A percentile compares a stretch with the other conserved stretches of the same genome.
Evolutionary conservation across 2,797 vertebrate genomes (phyloP).

Genomic region (Mareca strepera): DNA sequence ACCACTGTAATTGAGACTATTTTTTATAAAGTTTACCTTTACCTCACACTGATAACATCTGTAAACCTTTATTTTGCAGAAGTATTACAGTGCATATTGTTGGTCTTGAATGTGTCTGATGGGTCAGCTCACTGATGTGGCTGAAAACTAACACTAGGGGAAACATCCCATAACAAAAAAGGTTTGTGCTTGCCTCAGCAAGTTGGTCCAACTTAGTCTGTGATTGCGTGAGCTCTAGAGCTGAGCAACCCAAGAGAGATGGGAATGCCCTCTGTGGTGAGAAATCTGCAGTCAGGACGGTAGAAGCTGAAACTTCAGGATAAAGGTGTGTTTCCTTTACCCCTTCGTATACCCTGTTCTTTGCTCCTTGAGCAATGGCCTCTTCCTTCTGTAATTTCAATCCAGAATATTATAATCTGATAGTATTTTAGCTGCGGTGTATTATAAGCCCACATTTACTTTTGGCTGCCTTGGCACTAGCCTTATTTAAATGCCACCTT

Average conservation of each 20-base stretch:
- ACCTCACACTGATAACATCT: not conserved
- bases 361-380: not conserved
- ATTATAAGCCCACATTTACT: not conserved
- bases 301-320: not conserved
- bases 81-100: accelerated
- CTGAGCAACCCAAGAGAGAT: not conserved
- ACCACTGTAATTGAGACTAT: not conserved
- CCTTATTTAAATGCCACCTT: not conserved
- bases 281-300: not conserved
- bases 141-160: not conserved
- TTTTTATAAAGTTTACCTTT: slow-evolving; percentile 14
- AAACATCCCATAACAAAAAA: not conserved
- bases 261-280: not conserved
- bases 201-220: not conserved
- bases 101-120: not conserved
- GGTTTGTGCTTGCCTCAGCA: not conserved
- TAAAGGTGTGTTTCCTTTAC: not conserved
- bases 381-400: not conserved
- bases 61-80: not conserved
- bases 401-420: not conserved
- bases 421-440: not conserved
- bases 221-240: not conserved
- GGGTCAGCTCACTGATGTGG: not conserved
- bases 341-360: not conserved
- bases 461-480: not conserved